phyloP scores from a whole-genome alignment of 2,888 invertebrate genomes.

The Diarsia rubi region DNA sequence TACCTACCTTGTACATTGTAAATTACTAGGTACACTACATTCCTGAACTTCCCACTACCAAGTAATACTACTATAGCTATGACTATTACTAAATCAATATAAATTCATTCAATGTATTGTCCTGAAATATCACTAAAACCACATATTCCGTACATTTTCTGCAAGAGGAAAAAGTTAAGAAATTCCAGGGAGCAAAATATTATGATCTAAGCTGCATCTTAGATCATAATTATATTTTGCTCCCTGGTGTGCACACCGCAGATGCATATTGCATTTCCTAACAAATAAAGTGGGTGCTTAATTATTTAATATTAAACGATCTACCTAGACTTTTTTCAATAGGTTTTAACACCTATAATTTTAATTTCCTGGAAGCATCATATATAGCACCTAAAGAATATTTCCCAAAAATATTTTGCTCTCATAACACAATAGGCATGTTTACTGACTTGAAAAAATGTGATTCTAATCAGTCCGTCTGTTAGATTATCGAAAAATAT shows the following conservation, averaged over 20 bases:
- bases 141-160: conserved; percentile 2
- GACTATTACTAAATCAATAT: background rate
- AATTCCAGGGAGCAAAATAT: conserved; percentile 12
- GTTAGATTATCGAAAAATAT: no score
- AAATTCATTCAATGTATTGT: background rate
- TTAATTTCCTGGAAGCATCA: background rate
- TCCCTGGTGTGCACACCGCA: background rate
- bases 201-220: conserved; percentile 12
- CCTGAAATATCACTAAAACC: conserved; percentile 17
- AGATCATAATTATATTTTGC: no score
- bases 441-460: no score
- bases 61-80: background rate
- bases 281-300: background rate
- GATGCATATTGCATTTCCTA: background rate
- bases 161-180: conserved; percentile 8
- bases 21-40: background rate
- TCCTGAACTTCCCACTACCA: background rate
- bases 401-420: background rate
- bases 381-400: background rate
- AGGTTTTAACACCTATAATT: background rate
- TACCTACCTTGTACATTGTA: background rate
- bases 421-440: no score
- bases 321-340: background rate
- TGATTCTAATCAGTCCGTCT: no score
- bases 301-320: background rate